A percentile compares a stretch with the other conserved stretches of the same genome.
Evolutionary conservation across 2,113 vertebrate species (phyloP).

Genomic region (Cyanoramphus novaezelandiae): DNA sequence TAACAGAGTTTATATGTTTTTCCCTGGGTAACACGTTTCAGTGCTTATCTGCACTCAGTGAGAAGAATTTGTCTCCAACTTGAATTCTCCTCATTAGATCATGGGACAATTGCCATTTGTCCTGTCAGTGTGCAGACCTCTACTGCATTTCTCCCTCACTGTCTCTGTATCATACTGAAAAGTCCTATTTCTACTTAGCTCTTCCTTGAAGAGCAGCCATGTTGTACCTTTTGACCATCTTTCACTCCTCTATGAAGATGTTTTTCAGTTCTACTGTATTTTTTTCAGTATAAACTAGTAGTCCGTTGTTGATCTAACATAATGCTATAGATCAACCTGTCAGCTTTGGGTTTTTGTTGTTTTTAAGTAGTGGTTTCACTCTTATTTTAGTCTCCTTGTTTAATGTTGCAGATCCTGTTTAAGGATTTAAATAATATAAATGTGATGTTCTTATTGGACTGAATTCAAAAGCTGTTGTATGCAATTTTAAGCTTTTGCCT

Average conservation of each 20-base stretch:
- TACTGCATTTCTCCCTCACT: not conserved
- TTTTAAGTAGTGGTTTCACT: not conserved
- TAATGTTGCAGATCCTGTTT: not conserved
- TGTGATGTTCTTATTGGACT: not conserved
- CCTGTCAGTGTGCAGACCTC: not conserved
- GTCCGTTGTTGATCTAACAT: not conserved
- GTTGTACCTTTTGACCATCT: not conserved
- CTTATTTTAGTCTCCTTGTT: not conserved
- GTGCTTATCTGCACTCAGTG: not conserved
- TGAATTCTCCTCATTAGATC: not conserved
- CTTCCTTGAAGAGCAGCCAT: not conserved
- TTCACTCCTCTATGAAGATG: not conserved
- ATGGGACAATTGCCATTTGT: fast-evolving
- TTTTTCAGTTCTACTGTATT: not conserved
- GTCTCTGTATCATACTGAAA: not conserved
- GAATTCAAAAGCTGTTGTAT: not conserved
- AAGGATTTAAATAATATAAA: not conserved
- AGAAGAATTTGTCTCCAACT: not conserved
- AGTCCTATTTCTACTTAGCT: not conserved
- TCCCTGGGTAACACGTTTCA: not conserved
- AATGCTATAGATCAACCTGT: not conserved
- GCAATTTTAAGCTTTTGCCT: not conserved
- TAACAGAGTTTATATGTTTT: not conserved
- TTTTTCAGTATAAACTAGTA: not conserved
- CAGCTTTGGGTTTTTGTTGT: not conserved